phyloP scores from a whole-genome alignment of 1,140 invertebrate genomes.

The Octopus sinensis region DNA sequence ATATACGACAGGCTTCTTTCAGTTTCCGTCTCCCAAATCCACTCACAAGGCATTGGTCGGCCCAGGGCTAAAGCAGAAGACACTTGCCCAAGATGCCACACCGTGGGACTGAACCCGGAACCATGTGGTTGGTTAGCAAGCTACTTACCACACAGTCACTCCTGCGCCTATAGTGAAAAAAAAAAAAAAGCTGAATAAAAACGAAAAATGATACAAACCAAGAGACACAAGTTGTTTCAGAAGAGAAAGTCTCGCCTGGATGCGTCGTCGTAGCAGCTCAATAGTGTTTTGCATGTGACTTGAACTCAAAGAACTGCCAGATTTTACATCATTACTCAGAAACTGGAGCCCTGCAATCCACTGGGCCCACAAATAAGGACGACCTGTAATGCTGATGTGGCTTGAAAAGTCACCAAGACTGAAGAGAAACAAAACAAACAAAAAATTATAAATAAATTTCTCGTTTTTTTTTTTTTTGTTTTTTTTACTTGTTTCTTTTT shows the following conservation, averaged over 20 bases:
- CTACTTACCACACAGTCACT: too few relatives aligned
- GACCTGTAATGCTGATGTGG: constrained; percentile 64
- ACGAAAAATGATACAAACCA: constrained; percentile 61
- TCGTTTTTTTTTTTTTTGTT: accelerated
- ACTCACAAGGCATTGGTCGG: too few relatives aligned
- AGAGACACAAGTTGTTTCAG: constrained; percentile 73
- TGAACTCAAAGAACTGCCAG: constrained; percentile 39
- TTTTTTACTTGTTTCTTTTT: too few relatives aligned
- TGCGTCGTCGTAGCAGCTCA: constrained; percentile 68
- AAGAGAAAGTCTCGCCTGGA: constrained; percentile 71
- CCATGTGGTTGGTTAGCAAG: too few relatives aligned
- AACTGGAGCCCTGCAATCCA: constrained; percentile 82
- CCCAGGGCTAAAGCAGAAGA: too few relatives aligned
- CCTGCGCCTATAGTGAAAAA: too few relatives aligned
- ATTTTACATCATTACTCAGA: constrained; percentile 48
- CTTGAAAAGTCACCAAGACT: constrained; percentile 62
- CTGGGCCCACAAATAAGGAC: constrained; percentile 87
- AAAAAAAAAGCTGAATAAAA: neutral
- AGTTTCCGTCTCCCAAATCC: too few relatives aligned
- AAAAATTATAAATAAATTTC: too few relatives aligned
- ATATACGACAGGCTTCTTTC: too few relatives aligned
- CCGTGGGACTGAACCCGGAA: too few relatives aligned
- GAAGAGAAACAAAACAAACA: constrained; percentile 21
- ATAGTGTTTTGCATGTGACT: constrained; percentile 55
- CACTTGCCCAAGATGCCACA: too few relatives aligned